These are phyloP conservation scores for Megalopta genalis DNA, from an alignment of 1,140 invertebrate species.

Conservation along the genomic window DNA sequence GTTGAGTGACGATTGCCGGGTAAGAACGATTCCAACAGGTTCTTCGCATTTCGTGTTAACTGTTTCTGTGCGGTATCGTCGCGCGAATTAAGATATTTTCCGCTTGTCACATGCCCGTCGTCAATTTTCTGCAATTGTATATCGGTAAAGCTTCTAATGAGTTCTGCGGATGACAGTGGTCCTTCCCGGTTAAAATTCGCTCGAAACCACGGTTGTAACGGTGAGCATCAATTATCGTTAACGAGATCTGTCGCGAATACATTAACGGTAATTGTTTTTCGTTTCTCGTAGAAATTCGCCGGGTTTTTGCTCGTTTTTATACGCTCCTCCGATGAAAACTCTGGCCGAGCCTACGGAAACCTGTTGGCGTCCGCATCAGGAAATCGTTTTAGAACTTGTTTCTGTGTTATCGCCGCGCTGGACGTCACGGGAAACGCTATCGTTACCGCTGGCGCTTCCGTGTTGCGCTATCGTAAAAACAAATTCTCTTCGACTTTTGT, in stretches of 20 bases:
- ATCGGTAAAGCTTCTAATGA: too few species aligned
- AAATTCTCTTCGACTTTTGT: too few species aligned
- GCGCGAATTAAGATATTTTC: too few species aligned
- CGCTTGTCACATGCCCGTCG: too few species aligned
- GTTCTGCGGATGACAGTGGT: too few species aligned
- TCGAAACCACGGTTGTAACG: background rate
- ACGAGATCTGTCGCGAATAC: background rate
- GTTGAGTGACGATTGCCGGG: too few species aligned
- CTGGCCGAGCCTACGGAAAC: background rate
- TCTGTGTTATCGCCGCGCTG: background rate
- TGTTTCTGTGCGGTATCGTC: too few species aligned
- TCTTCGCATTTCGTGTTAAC: too few species aligned
- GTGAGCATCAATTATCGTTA: background rate
- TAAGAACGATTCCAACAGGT: too few species aligned
- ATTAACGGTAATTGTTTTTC: background rate
- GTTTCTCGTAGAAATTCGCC: background rate
- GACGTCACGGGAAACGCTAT: background rate
- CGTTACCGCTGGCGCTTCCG: too few species aligned
- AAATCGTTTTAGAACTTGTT: slow-evolving; percentile 17
- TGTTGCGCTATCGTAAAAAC: background rate
- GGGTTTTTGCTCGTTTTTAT: background rate
- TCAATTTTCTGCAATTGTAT: too few species aligned
- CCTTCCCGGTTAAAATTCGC: background rate
- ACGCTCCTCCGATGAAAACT: background rate
- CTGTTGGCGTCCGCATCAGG: background rate